phyloP scores from a whole-genome alignment of 2,113 vertebrate genomes.

The Oryzias javanicus region DNA sequence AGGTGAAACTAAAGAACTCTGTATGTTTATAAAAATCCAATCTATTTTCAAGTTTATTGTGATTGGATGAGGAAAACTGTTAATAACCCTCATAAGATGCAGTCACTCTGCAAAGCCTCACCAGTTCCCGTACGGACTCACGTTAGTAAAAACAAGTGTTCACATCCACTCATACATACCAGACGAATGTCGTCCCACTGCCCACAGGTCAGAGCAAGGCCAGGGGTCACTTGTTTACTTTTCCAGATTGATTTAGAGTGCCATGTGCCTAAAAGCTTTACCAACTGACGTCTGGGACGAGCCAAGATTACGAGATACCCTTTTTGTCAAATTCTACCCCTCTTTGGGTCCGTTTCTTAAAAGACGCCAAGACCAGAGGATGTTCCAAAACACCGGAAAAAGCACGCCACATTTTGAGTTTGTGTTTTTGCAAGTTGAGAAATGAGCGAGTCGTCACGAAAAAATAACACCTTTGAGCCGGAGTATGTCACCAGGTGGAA shows the following conservation, averaged over 20 bases:
- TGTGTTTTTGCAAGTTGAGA: constrained; percentile 21
- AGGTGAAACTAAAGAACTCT: too few relatives aligned
- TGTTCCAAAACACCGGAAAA: neutral
- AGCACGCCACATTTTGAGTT: constrained; percentile 4
- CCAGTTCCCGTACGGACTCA: constrained; percentile 14
- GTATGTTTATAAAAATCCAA: too few relatives aligned
- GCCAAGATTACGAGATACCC: constrained; percentile 29
- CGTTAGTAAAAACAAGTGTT: constrained; percentile 16
- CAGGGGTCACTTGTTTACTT: constrained; percentile 55
- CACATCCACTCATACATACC: constrained; percentile 15
- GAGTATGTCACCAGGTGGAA: constrained; percentile 57
- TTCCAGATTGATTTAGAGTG: constrained; percentile 44
- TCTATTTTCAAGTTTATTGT: too few relatives aligned
- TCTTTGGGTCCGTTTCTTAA: neutral
- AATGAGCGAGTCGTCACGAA: constrained; percentile 31
- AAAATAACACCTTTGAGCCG: constrained; percentile 29
- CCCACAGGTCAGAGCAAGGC: constrained; percentile 36
- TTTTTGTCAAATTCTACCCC: constrained; percentile 13
- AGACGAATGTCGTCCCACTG: constrained; percentile 17
- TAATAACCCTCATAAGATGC: constrained; percentile 1
- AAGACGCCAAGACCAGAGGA: neutral
- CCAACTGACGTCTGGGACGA: constrained; percentile 36
- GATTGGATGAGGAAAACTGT: neutral
- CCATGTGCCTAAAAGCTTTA: constrained; percentile 40
- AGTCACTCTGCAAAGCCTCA: constrained; percentile 12